These are phyloP conservation scores for Eulacestoma nigropectus DNA, from an alignment of 2,113 vertebrate species.

Conservation along the genomic window DNA sequence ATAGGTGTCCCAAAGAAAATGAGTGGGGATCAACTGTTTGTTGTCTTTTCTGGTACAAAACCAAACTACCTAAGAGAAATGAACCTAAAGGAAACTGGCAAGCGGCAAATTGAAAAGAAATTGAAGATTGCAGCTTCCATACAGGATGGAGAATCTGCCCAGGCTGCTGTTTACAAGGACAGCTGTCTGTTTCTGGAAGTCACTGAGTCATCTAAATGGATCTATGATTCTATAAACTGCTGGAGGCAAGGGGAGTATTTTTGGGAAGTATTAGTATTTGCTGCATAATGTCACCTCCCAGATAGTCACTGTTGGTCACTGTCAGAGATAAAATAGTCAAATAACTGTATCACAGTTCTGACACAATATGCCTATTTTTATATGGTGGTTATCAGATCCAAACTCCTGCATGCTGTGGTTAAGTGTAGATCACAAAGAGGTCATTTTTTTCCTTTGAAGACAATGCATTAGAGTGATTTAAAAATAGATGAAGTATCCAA, in stretches of 20 bases:
- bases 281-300: background rate
- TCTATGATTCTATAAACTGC: background rate
- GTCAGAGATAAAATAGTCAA: background rate
- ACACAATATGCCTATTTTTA: background rate
- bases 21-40: background rate
- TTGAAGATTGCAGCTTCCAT: background rate
- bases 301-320: background rate
- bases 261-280: background rate
- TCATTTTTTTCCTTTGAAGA: background rate
- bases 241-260: background rate
- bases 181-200: background rate
- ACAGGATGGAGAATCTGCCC: background rate
- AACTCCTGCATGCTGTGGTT: background rate
- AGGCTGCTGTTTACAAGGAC: background rate
- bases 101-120: background rate
- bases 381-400: background rate
- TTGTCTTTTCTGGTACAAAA: background rate
- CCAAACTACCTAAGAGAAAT: background rate
- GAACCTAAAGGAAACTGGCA: background rate
- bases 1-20: background rate
- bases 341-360: background rate
- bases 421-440: background rate
- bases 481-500: constrained; percentile 1
- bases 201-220: background rate
- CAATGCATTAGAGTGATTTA: background rate